phyloP scores from a whole-genome alignment of 2,888 invertebrate genomes.

The Noctua pronuba region DNA sequence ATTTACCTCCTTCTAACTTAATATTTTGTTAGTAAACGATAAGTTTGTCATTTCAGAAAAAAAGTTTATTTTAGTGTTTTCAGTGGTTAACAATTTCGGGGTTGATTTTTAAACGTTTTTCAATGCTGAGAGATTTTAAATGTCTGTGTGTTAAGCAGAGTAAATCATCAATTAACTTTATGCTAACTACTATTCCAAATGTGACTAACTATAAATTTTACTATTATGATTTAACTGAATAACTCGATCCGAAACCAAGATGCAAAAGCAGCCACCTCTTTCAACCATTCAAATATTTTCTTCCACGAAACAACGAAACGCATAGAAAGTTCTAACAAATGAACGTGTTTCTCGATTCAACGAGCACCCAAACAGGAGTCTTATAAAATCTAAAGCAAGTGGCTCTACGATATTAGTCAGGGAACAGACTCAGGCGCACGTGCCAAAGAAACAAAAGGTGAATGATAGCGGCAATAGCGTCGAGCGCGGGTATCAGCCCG shows the following conservation, averaged over 20 bases:
- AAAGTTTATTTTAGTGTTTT: neutral
- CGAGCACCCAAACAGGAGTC: constrained; percentile 41
- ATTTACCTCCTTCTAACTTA: too few species aligned
- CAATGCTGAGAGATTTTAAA: neutral
- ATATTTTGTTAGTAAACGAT: too few species aligned
- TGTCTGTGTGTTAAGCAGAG: neutral
- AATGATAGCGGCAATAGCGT: constrained; percentile 60
- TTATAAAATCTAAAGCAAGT: constrained; percentile 48
- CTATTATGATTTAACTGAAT: neutral
- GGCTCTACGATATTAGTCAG: constrained; percentile 52
- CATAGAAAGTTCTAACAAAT: constrained; percentile 46
- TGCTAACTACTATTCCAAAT: too few species aligned
- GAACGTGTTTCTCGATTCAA: constrained; percentile 33
- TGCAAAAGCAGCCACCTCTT: neutral
- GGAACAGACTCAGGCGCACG: constrained; percentile 55
- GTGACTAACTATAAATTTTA: too few species aligned
- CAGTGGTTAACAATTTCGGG: neutral
- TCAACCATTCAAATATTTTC: neutral
- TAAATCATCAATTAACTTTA: too few species aligned
- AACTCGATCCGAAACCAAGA: neutral
- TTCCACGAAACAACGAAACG: constrained; percentile 8
- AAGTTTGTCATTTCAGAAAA: too few species aligned
- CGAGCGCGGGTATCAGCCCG: constrained; percentile 46
- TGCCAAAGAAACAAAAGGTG: constrained; percentile 67
- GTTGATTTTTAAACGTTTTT: neutral